These are phyloP conservation scores for Coilia nasus DNA, from an alignment of 2,797 vertebrate genomes.

Conservation along the genomic window DNA sequence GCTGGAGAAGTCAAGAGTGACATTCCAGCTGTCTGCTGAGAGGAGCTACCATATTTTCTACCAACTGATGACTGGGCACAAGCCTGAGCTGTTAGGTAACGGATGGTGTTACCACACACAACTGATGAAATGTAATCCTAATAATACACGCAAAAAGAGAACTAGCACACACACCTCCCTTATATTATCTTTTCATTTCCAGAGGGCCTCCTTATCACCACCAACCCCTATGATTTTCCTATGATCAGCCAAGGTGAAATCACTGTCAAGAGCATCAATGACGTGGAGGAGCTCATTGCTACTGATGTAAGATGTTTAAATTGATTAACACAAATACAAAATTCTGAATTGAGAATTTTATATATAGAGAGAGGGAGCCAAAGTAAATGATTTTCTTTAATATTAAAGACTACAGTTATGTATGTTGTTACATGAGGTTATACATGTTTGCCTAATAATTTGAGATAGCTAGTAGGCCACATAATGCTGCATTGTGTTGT, in stretches of 20 bases:
- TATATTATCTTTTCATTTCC: conserved; percentile 28
- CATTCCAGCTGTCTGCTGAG: conserved; percentile 81
- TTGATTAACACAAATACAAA: background rate
- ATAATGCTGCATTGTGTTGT: no score
- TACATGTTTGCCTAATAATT: no score
- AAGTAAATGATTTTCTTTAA: background rate
- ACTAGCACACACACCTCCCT: no score
- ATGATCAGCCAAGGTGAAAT: conserved; percentile 59
- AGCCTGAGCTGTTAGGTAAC: conserved; percentile 78
- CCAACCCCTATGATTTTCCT: conserved; percentile 64
- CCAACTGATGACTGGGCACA: conserved; percentile 78
- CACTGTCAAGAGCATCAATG: conserved; percentile 73
- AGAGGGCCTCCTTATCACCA: conserved; percentile 77
- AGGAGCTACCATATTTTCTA: conserved; percentile 84
- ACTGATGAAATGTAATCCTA: no score
- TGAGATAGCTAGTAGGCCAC: no score
- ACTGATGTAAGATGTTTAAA: conserved; percentile 67
- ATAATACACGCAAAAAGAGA: no score
- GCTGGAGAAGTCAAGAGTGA: conserved; percentile 81
- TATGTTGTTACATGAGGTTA: no score
- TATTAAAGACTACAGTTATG: no score
- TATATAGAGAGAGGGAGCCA: background rate
- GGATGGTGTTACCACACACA: background rate
- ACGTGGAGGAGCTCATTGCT: conserved; percentile 75
- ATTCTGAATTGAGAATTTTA: no score